These are phyloP conservation scores for Drosophila ficusphila DNA, from an alignment of 1,140 invertebrate genomes.

Conservation along the genomic window DNA sequence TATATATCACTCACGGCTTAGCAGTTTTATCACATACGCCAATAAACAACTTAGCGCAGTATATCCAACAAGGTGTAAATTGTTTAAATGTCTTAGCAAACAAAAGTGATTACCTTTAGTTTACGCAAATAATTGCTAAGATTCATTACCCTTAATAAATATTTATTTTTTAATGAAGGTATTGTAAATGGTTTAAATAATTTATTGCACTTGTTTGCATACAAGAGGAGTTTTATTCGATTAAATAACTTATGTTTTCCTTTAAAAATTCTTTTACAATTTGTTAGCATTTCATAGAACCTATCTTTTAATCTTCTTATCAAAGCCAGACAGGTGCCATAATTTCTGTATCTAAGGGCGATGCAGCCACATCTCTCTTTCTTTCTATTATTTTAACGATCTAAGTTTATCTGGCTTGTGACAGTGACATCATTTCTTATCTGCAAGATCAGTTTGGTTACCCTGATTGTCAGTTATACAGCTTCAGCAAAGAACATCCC, in stretches of 20 bases:
- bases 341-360: constrained; percentile 30
- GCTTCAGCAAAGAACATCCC: constrained; percentile 16
- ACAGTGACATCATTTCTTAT: constrained; percentile 51
- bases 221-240: no score
- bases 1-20: constrained; percentile 25
- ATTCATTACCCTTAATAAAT: neutral
- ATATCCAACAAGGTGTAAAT: constrained; percentile 47
- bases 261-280: neutral
- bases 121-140: constrained; percentile 9
- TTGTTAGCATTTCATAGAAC: neutral
- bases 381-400: neutral
- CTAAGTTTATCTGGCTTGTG: constrained; percentile 37
- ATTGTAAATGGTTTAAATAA: neutral
- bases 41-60: constrained; percentile 17
- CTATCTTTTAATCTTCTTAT: neutral
- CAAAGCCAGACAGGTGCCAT: constrained; percentile 6
- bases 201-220: no score
- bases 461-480: constrained; percentile 75
- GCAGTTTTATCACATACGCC: constrained; percentile 4
- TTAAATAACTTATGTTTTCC: no score
- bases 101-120: constrained; percentile 4
- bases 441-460: constrained; percentile 19
- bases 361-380: constrained; percentile 1
- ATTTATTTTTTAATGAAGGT: neutral
- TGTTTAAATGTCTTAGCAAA: constrained; percentile 26